A percentile compares a stretch with the other conserved stretches of the same genome.
Conservation (phyloP, 2,888 invertebrate species). For the Neuroscelio doddi region DNA sequence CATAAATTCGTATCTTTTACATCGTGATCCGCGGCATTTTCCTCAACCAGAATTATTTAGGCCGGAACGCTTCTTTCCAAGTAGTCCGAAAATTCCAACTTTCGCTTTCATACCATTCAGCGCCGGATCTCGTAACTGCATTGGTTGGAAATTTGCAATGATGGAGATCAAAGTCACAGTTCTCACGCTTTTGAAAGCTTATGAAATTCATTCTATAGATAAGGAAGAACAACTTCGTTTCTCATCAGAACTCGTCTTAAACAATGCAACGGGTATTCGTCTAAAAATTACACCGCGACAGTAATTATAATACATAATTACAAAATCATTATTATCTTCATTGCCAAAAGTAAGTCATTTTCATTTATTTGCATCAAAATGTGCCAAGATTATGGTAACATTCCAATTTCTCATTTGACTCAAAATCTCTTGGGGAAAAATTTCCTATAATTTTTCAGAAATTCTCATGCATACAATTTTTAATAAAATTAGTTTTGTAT, state of each 20-base stretch:
- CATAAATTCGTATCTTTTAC: constrained; percentile 68
- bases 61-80: constrained; percentile 74
- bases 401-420: too few relatives aligned
- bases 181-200: constrained; percentile 69
- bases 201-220: constrained; percentile 68
- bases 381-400: too few relatives aligned
- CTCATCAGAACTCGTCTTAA: constrained; percentile 72
- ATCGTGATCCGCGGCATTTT: constrained; percentile 73
- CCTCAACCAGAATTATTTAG: constrained; percentile 73
- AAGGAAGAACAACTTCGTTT: constrained; percentile 70
- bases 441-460: too few relatives aligned
- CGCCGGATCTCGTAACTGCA: constrained; percentile 72
- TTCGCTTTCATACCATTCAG: constrained; percentile 72
- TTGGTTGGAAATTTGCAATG: constrained; percentile 69
- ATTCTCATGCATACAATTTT: too few relatives aligned
- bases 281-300: constrained; percentile 56
- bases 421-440: too few relatives aligned
- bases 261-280: constrained; percentile 58
- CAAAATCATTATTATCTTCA: background rate
- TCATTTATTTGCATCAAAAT: too few relatives aligned
- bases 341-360: too few relatives aligned
- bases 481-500: too few relatives aligned
- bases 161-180: constrained; percentile 70
- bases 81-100: constrained; percentile 65
- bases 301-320: background rate